Evolutionary conservation across 2,888 invertebrate species (phyloP).

Genomic region (Leuctra nigra): DNA sequence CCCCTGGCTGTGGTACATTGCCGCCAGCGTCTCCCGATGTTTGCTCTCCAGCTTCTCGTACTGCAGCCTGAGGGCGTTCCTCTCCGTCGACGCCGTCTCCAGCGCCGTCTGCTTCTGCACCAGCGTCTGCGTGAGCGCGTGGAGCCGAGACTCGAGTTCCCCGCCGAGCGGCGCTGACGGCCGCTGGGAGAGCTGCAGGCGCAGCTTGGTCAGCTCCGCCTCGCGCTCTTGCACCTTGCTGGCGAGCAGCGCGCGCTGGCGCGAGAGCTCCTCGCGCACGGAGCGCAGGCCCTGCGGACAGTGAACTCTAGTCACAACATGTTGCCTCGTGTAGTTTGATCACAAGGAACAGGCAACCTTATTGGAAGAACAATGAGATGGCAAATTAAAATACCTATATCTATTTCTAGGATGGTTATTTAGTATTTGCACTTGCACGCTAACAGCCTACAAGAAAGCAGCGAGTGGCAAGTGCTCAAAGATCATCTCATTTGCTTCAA

Average conservation of each 20-base stretch:
- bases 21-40: slow-evolving; percentile 49
- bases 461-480: too few relatives aligned
- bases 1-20: slow-evolving; percentile 46
- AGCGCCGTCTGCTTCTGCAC: slow-evolving; percentile 79
- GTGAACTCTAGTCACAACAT: too few relatives aligned
- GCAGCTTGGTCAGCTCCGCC: slow-evolving; percentile 48
- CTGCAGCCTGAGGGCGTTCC: slow-evolving; percentile 77
- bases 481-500: too few relatives aligned
- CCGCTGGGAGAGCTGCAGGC: slow-evolving; percentile 44
- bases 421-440: too few relatives aligned
- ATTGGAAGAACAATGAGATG: too few relatives aligned
- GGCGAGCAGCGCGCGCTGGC: slow-evolving; percentile 44
- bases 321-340: too few relatives aligned
- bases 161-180: slow-evolving; percentile 36
- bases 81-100: slow-evolving; percentile 76
- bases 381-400: too few relatives aligned
- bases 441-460: too few relatives aligned
- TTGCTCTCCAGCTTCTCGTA: slow-evolving; percentile 75
- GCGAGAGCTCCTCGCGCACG: slow-evolving; percentile 47
- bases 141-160: slow-evolving; percentile 47
- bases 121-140: slow-evolving; percentile 69
- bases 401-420: too few relatives aligned
- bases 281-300: slow-evolving; percentile 48
- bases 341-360: too few relatives aligned
- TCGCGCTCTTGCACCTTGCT: slow-evolving; percentile 49